Percentiles rank a stretch among this genome's conserved stretches.
These are phyloP conservation scores for Sesamia nonagrioides DNA, from an alignment of 1,140 invertebrate species.

Conservation along the genomic window DNA sequence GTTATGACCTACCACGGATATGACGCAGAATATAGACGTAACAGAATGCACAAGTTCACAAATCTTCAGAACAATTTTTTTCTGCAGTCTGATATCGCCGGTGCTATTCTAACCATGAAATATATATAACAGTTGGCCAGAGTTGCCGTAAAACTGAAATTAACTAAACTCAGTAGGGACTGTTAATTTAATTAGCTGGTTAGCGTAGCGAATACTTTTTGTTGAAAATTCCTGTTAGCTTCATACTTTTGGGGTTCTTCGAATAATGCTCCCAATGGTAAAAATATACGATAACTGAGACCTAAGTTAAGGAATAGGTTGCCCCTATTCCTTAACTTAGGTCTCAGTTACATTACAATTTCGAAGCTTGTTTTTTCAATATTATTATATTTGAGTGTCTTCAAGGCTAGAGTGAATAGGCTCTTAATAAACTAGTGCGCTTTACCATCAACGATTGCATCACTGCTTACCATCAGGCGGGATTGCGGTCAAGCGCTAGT, in stretches of 20 bases:
- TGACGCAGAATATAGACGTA: not conserved
- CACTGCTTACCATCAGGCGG: too few relatives aligned
- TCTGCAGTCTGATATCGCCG: constrained; percentile 7
- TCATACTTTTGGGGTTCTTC: constrained; percentile 30
- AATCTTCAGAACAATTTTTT: constrained; percentile 30
- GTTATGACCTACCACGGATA: too few relatives aligned
- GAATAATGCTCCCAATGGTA: not conserved
- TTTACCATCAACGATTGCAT: too few relatives aligned
- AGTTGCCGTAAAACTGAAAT: constrained; percentile 48
- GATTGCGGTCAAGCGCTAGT: too few relatives aligned
- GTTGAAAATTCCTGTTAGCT: constrained; percentile 31
- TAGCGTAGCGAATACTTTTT: constrained; percentile 43
- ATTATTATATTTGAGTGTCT: too few relatives aligned
- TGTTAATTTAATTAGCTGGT: constrained; percentile 50
- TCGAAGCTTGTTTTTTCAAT: too few relatives aligned
- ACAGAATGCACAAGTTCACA: not conserved
- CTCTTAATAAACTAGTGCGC: too few relatives aligned
- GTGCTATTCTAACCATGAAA: constrained; percentile 43
- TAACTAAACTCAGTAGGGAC: constrained; percentile 49
- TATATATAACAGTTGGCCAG: constrained; percentile 45
- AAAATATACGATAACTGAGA: not conserved
- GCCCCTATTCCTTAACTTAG: too few relatives aligned
- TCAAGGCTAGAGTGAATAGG: too few relatives aligned
- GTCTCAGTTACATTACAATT: too few relatives aligned
- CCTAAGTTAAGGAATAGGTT: too few relatives aligned